Evolutionary conservation across 2,797 vertebrate genomes (phyloP), one percentile per base, ranked within the genome.

Genomic region (Neosilurus hyrtlii): DNA sequence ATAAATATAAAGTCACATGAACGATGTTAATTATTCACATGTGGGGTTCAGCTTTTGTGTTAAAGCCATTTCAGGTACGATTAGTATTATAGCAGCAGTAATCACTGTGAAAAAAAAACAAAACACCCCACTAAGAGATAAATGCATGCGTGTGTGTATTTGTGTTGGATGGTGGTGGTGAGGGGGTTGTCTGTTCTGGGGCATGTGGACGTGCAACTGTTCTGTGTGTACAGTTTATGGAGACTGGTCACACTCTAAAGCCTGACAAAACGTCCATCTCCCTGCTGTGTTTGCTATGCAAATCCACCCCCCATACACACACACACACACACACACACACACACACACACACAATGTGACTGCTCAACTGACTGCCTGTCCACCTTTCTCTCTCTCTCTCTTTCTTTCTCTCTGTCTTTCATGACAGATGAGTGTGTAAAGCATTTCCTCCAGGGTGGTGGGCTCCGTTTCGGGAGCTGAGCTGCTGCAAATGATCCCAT

Each of bases 371-470:
- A n/a, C 79, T 84, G 77, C 83, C 78, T 82, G 49, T 61, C 49
- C 37, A 65, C 22, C 10, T 66, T 59, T 73, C 59, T 54, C 67
- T 54, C 61, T 54, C 84, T 85, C 83, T 86, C 73, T 51, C 77
- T 83, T 81, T 83, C 30, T 30, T 30, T 78, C 54, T 51, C 30
- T 57, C 87, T 88, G 88, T 87, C 87, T 85, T 83, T 86, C 79
- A 86, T 90, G 90, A 92, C 91, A 88, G 89, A 90, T 90, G 90
- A 91, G 89, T 85, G 90, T 88, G 89, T 88, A 89, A 80, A 88
- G 90, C 89, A 82, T 91, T 91, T 93, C 88, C 90, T 92, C 85
- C 84, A 85, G 89, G 90, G 91, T 88, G 79, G 30, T 73, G 71
- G 74, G 85, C 89, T 91, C 86, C 76, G 88, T 91, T 90, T 91